Percentiles rank a stretch among this genome's conserved stretches.
Evolutionary conservation across 2,113 vertebrate species (phyloP).

Genomic region (Ondatra zibethicus): DNA sequence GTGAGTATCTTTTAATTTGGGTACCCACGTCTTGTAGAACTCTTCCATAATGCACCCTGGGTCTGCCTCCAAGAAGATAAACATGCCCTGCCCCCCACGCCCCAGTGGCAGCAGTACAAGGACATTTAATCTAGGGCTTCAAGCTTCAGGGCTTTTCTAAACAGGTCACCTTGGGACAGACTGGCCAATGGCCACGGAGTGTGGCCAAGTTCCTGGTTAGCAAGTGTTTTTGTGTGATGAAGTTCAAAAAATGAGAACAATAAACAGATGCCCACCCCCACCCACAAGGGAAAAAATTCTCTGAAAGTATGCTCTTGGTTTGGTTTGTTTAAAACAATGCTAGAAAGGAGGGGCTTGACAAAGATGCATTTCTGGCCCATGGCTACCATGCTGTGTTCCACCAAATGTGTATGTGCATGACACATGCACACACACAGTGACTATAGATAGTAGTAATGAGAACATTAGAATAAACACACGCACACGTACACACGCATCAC

Average conservation of each 20-base stretch:
- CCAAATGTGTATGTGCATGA: slow-evolving; percentile 50
- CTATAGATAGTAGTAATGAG: no score
- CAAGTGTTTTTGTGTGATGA: slow-evolving; percentile 79
- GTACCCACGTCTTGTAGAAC: background rate
- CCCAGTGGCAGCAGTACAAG: slow-evolving; percentile 42
- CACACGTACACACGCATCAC: background rate
- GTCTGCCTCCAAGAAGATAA: background rate
- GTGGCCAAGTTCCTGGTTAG: slow-evolving; percentile 85
- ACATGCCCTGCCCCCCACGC: background rate
- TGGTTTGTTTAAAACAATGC: slow-evolving; percentile 78
- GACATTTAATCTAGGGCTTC: slow-evolving; percentile 76
- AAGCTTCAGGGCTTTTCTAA: slow-evolving; percentile 73
- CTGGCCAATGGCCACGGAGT: slow-evolving; percentile 69
- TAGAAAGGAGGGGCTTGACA: slow-evolving; percentile 83
- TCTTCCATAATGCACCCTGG: background rate
- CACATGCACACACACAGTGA: background rate
- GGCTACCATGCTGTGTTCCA: slow-evolving; percentile 86
- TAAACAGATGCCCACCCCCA: background rate
- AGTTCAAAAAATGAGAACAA: slow-evolving; percentile 72
- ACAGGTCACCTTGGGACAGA: slow-evolving; percentile 86
- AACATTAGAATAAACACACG: background rate
- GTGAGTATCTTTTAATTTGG: background rate
- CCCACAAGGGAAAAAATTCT: slow-evolving; percentile 61
- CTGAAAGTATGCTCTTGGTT: slow-evolving; percentile 73
- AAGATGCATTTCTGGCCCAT: slow-evolving; percentile 87